Percentiles rank a stretch among this genome's conserved stretches.
Conservation (phyloP, 2,888 invertebrate genomes). For the Alsophila aescularia region DNA sequence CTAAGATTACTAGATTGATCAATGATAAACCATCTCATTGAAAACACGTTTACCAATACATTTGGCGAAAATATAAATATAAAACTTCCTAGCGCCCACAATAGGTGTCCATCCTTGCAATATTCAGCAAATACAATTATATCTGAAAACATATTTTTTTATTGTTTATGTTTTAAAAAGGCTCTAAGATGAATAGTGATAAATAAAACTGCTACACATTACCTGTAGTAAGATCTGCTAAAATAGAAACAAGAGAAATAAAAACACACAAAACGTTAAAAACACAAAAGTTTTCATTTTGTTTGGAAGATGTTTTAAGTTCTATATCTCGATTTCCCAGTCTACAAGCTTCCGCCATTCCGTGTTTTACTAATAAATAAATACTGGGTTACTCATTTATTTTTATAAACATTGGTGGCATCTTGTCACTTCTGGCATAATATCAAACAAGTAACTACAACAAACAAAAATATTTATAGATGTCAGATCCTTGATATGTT, state of each 20-base stretch:
- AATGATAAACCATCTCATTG: conserved; percentile 84
- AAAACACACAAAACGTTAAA: conserved; percentile 82
- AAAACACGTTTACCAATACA: conserved; percentile 84
- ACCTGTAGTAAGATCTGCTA: conserved; percentile 86
- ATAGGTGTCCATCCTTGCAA: conserved; percentile 79
- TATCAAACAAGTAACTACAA: conserved; percentile 3
- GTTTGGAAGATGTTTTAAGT: conserved; percentile 61
- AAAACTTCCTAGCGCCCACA: conserved; percentile 83
- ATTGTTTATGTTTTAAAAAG: background rate
- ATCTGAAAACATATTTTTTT: conserved; percentile 80
- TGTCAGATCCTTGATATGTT: conserved; percentile 36
- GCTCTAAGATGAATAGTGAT: background rate
- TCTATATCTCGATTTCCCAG: conserved; percentile 62
- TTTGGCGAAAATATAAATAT: conserved; percentile 83
- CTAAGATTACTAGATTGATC: conserved; percentile 72
- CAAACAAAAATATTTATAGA: conserved; percentile 24
- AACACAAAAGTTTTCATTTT: conserved; percentile 78
- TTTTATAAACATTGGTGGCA: background rate
- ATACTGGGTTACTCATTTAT: conserved; percentile 45
- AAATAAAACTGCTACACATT: conserved; percentile 37
- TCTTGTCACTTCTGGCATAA: conserved; percentile 6
- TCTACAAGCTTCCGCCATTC: conserved; percentile 79
- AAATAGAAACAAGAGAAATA: conserved; percentile 84
- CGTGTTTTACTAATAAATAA: conserved; percentile 36
- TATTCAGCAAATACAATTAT: conserved; percentile 83